Conservation (phyloP, 2,113 vertebrate genomes). For the Anolis carolinensis region DNA sequence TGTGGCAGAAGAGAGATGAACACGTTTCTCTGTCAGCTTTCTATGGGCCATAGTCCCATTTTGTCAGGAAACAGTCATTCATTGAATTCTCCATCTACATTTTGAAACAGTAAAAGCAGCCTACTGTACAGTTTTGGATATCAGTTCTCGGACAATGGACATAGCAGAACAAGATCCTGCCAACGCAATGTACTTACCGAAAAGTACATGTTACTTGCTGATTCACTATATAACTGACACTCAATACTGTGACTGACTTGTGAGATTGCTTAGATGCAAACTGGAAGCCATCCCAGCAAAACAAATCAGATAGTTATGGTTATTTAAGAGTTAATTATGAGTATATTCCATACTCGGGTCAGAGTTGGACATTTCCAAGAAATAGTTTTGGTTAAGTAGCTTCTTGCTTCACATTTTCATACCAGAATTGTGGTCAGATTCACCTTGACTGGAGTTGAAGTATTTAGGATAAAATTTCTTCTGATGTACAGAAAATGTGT, state of each 20-base stretch:
- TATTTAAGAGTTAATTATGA: not conserved
- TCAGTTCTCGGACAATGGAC: not conserved
- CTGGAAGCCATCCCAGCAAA: not conserved
- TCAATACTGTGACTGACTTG: not conserved
- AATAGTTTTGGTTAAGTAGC: not conserved
- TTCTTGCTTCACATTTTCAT: not conserved
- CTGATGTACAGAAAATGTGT: not conserved
- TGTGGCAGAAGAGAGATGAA: not conserved
- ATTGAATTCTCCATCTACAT: not conserved
- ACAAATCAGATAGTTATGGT: not conserved
- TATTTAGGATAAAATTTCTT: not conserved
- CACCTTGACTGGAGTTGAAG: not conserved
- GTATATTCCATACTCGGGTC: not conserved
- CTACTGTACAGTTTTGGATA: not conserved
- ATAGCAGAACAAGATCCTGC: not conserved
- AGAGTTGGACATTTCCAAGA: not conserved
- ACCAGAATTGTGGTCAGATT: not conserved
- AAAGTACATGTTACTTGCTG: not conserved
- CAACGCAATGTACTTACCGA: not conserved
- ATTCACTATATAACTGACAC: not conserved
- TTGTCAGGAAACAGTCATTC: not conserved
- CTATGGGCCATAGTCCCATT: not conserved
- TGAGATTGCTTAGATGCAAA: not conserved
- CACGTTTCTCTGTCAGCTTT: not conserved
- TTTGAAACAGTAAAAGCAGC: not conserved